Percentiles rank a stretch among this genome's conserved stretches.
These are phyloP conservation scores for Zoanthus sansibaricus DNA, from an alignment of 92 coral and sea anemone species.

Conservation along the genomic window DNA sequence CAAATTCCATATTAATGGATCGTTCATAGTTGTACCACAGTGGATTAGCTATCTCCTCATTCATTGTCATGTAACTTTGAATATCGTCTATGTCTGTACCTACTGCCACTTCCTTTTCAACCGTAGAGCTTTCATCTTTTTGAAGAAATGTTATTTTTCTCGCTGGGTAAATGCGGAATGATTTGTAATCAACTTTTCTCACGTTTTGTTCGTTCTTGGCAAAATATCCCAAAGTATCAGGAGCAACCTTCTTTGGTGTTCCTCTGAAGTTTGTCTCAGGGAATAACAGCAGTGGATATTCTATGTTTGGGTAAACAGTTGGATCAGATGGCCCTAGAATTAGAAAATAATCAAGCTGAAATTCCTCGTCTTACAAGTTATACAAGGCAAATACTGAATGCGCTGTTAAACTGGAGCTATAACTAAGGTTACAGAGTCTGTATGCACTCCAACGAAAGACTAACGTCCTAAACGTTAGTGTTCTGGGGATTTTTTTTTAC, in stretches of 20 bases:
- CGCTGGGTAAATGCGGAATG: constrained; percentile 83
- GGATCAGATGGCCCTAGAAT: constrained; percentile 74
- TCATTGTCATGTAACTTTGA: constrained; percentile 76
- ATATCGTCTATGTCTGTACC: constrained; percentile 91
- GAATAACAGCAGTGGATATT: constrained; percentile 86
- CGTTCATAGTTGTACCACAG: constrained; percentile 93
- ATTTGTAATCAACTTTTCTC: constrained; percentile 68
- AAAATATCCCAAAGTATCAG: constrained; percentile 75
- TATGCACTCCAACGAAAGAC: too few species aligned
- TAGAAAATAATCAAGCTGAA: too few species aligned
- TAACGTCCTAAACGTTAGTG: too few species aligned
- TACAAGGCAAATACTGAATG: too few species aligned
- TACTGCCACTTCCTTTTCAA: constrained; percentile 58
- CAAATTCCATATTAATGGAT: constrained; percentile 83
- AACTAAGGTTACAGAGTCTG: too few species aligned
- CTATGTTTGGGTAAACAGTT: constrained; percentile 71
- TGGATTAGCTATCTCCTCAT: constrained; percentile 75
- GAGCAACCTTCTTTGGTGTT: constrained; percentile 74
- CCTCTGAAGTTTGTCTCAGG: constrained; percentile 81
- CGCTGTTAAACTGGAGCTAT: too few species aligned
- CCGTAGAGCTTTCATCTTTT: constrained; percentile 65
- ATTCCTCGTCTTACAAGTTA: too few species aligned
- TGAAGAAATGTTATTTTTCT: constrained; percentile 84
- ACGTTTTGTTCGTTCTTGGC: constrained; percentile 80
- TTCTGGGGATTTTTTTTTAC: too few species aligned